phyloP scores from a whole-genome alignment of 2,113 vertebrate species.

The Clupea harengus region DNA sequence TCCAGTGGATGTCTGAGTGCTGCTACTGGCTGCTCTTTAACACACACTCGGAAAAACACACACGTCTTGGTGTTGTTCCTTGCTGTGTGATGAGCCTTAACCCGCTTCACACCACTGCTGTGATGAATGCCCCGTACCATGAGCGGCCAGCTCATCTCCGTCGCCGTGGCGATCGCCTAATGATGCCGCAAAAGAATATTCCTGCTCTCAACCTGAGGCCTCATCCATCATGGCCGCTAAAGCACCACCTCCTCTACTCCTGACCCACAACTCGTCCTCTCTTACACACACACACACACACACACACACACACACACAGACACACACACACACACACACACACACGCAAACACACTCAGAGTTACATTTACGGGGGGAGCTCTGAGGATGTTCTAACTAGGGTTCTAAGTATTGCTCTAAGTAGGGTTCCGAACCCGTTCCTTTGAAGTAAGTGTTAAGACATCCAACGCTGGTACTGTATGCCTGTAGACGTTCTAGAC shows the following conservation, averaged over 20 bases:
- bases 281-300: slow-evolving; percentile 1
- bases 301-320: not conserved
- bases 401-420: too few relatives aligned
- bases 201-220: not conserved
- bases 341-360: not conserved
- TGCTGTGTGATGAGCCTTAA: not conserved
- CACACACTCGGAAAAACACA: slow-evolving; percentile 6
- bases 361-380: too few relatives aligned
- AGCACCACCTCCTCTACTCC: not conserved
- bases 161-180: not conserved
- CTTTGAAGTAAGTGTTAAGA: too few relatives aligned
- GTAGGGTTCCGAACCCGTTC: too few relatives aligned
- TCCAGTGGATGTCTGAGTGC: too few relatives aligned
- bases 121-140: not conserved
- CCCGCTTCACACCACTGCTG: not conserved
- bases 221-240: not conserved
- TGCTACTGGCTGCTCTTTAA: too few relatives aligned
- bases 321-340: not conserved
- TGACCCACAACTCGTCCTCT: not conserved
- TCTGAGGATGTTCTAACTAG: too few relatives aligned
- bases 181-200: not conserved
- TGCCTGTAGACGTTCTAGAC: too few relatives aligned
- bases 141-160: not conserved
- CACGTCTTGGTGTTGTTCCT: not conserved
- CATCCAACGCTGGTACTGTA: too few relatives aligned